A percentile compares a stretch with the other conserved stretches of the same genome.
These are phyloP conservation scores for Penaeus monodon DNA, from an alignment of 2,888 invertebrate species.

Conservation along the genomic window DNA sequence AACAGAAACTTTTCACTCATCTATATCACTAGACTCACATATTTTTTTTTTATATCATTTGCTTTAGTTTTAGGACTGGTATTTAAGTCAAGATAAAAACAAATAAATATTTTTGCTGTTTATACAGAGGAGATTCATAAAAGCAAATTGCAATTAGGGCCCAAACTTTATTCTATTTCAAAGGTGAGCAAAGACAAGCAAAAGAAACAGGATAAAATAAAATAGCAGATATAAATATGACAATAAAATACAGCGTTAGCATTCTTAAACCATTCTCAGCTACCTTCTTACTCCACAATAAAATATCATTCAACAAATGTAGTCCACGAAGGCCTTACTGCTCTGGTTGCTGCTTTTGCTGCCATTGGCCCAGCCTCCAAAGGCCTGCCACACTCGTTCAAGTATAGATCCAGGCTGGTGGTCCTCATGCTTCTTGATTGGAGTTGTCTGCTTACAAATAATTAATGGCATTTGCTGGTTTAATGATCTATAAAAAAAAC, in stretches of 20 bases:
- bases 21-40: too few species aligned
- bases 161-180: too few species aligned
- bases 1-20: not conserved
- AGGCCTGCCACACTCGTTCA: slow-evolving; percentile 66
- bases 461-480: not conserved
- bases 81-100: too few species aligned
- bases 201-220: too few species aligned
- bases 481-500: too few species aligned
- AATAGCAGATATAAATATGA: too few species aligned
- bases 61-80: too few species aligned
- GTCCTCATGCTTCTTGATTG: slow-evolving; percentile 42
- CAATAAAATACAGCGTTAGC: too few species aligned
- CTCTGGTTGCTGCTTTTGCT: slow-evolving; percentile 38
- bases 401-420: slow-evolving; percentile 53
- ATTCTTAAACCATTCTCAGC: not conserved
- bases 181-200: not conserved
- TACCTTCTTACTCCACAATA: not conserved
- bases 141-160: too few species aligned
- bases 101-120: too few species aligned
- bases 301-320: not conserved
- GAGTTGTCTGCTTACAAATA: slow-evolving; percentile 29
- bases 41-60: too few species aligned
- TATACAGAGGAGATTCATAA: too few species aligned
- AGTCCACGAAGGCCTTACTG: slow-evolving; percentile 2
- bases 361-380: slow-evolving; percentile 62